These are phyloP conservation scores for Gavia stellata DNA, from an alignment of 2,113 vertebrate genomes.

Conservation along the genomic window DNA sequence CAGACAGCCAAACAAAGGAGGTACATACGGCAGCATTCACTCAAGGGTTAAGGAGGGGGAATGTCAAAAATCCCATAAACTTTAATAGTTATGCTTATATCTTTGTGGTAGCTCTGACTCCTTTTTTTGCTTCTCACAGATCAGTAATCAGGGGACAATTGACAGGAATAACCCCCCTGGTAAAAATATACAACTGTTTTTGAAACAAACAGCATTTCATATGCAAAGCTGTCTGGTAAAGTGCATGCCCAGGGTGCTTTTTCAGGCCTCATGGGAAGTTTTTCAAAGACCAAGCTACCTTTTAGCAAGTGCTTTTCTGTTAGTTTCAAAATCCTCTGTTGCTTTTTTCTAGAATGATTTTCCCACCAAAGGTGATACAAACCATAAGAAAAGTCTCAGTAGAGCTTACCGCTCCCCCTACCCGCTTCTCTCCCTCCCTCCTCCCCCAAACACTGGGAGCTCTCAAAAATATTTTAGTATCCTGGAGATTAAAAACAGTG, in stretches of 20 bases:
- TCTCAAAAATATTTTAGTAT: constrained; percentile 9
- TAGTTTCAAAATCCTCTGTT: constrained; percentile 2
- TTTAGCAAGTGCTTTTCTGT: neutral
- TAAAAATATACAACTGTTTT: neutral
- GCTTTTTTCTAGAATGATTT: neutral
- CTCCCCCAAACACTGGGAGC: neutral
- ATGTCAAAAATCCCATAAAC: neutral
- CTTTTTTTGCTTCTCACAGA: neutral
- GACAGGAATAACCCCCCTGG: neutral
- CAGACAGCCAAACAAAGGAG: neutral
- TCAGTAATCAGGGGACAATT: neutral
- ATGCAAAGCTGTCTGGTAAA: constrained; percentile 26
- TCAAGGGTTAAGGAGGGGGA: neutral
- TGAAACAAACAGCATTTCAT: neutral
- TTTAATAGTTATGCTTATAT: neutral
- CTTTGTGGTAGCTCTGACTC: neutral
- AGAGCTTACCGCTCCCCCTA: neutral
- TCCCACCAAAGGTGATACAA: neutral
- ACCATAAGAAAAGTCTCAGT: neutral
- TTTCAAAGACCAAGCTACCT: neutral
- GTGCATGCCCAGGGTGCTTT: neutral
- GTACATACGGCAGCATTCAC: neutral
- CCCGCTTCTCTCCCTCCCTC: neutral
- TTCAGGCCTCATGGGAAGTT: neutral
- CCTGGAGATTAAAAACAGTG: constrained; percentile 10